phyloP scores from a whole-genome alignment of 2,797 vertebrate genomes.

The Paguma larvata region DNA sequence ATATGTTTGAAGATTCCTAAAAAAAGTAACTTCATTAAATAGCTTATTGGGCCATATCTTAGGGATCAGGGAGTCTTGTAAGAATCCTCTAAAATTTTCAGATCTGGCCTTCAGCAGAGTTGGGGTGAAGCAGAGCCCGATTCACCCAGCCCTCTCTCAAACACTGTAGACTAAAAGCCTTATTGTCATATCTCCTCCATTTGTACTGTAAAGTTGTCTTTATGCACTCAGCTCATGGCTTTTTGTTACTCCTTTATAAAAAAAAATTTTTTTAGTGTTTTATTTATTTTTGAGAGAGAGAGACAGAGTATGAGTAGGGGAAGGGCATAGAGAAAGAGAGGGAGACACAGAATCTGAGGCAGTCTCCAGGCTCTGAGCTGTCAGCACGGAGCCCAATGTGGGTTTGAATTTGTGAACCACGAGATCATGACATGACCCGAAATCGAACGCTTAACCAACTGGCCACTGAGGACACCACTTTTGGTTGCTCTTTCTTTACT shows the following conservation, averaged over 20 bases:
- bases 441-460: too few species aligned
- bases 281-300: too few species aligned
- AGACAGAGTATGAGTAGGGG: too few species aligned
- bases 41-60: slow-evolving; percentile 10
- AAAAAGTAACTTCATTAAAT: slow-evolving; percentile 69
- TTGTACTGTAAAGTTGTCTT: background rate
- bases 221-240: background rate
- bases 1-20: slow-evolving; percentile 1
- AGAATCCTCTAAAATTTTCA: background rate
- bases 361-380: too few species aligned
- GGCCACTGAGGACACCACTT: too few species aligned
- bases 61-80: background rate
- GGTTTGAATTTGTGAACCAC: too few species aligned
- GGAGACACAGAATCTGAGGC: too few species aligned
- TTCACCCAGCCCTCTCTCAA: background rate
- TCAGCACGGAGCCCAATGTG: too few species aligned
- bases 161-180: background rate
- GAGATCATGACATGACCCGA: too few species aligned
- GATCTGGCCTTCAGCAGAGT: background rate
- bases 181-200: background rate
- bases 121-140: accelerated
- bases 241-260: background rate
- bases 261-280: too few species aligned
- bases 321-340: too few species aligned
- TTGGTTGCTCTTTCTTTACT: background rate